Evolutionary conservation across 2,888 invertebrate species (phyloP).

Genomic region (Gryllus longicercus): DNA sequence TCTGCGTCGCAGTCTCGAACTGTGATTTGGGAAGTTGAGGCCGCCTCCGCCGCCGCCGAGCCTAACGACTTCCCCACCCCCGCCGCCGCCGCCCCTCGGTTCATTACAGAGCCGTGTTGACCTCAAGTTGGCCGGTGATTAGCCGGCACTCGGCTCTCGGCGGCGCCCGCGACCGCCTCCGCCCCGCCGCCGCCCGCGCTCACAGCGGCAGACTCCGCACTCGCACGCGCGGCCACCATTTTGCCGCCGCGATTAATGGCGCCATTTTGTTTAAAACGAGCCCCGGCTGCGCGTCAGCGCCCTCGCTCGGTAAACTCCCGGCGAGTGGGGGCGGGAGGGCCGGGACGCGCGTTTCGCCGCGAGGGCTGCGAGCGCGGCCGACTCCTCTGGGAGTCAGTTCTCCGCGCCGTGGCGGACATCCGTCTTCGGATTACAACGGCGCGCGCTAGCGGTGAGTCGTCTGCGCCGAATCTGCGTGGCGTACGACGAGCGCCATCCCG

Average conservation of each 20-base stretch:
- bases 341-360: background rate
- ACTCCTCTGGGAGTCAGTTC: background rate
- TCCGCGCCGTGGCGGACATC: background rate
- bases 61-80: background rate
- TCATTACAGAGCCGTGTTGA: conserved; percentile 8
- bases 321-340: background rate
- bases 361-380: background rate
- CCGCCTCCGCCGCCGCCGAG: background rate
- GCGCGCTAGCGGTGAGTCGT: background rate
- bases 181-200: background rate
- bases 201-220: background rate
- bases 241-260: background rate
- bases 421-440: background rate
- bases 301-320: background rate
- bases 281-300: conserved; percentile 17
- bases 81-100: background rate
- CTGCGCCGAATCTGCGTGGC: background rate
- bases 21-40: background rate
- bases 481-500: background rate
- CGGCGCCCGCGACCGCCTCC: background rate
- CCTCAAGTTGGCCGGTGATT: conserved; percentile 17
- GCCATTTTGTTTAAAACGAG: conserved; percentile 17
- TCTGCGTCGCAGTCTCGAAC: background rate
- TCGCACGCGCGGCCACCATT: background rate
- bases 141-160: background rate